Percentiles rank a stretch among this genome's conserved stretches.
Conservation (phyloP, 2,888 invertebrate species). For the Lasius fuliginosus region DNA sequence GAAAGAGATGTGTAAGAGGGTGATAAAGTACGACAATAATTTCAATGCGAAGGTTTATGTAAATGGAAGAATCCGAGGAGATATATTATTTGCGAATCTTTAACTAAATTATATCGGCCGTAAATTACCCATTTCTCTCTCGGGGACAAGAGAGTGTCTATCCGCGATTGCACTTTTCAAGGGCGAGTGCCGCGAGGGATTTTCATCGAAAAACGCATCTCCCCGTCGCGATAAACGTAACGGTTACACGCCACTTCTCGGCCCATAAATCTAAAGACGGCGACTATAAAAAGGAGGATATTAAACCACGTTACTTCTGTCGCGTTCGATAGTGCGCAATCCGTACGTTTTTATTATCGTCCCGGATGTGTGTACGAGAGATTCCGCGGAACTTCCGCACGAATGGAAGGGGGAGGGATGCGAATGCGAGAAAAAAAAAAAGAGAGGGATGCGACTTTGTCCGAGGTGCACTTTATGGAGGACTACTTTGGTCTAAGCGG, state of each 20-base stretch:
- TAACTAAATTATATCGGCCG: background rate
- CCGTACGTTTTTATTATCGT: slow-evolving; percentile 27
- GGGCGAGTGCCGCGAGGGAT: background rate
- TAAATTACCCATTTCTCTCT: background rate
- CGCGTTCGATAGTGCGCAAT: slow-evolving; percentile 26
- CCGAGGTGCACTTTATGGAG: background rate
- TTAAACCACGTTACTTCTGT: slow-evolving; percentile 18
- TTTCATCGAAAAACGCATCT: background rate
- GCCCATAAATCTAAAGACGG: slow-evolving; percentile 25
- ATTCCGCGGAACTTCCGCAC: background rate
- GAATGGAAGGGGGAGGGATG: background rate
- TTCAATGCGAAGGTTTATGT: background rate
- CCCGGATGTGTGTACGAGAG: background rate
- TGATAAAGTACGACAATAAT: background rate
- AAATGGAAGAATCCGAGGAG: background rate
- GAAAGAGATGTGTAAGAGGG: background rate
- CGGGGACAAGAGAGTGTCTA: background rate
- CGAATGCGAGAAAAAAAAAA: background rate
- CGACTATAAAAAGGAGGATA: slow-evolving; percentile 31
- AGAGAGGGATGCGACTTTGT: background rate
- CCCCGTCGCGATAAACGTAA: slow-evolving; percentile 17
- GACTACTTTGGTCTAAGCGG: background rate
- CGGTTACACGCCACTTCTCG: background rate
- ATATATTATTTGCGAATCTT: background rate
- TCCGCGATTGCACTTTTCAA: background rate